Conservation (phyloP, 1,140 invertebrate species). For the Procambarus virginalis region DNA sequence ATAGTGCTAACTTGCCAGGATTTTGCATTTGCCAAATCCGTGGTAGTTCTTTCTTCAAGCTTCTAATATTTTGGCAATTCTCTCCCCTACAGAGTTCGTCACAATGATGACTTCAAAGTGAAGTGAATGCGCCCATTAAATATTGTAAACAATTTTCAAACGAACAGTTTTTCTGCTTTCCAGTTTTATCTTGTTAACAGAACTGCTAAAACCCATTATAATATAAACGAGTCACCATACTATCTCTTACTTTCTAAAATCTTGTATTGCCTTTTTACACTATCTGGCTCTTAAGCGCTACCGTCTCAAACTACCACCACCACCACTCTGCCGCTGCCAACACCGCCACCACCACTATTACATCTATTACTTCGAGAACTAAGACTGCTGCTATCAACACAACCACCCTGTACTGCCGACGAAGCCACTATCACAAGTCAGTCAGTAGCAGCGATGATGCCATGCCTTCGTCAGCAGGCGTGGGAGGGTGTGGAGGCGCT, state of each 20-base stretch:
- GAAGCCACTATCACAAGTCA: conserved; percentile 13
- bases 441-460: conserved; percentile 36
- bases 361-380: not conserved
- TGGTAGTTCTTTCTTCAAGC: not conserved
- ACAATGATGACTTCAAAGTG: conserved; percentile 72
- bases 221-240: conserved; percentile 54
- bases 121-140: conserved; percentile 67
- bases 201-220: conserved; percentile 62
- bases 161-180: conserved; percentile 67
- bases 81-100: conserved; percentile 71
- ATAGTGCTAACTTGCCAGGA: too few species aligned
- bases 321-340: conserved; percentile 37
- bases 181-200: conserved; percentile 66
- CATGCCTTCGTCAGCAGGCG: conserved; percentile 37
- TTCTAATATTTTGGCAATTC: conserved; percentile 1
- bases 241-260: conserved; percentile 63
- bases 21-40: too few species aligned
- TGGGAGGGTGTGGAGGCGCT: conserved; percentile 48
- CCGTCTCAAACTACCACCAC: conserved; percentile 37
- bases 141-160: conserved; percentile 66
- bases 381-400: not conserved
- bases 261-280: conserved; percentile 60
- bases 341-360: conserved; percentile 37
- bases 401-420: conserved; percentile 25
- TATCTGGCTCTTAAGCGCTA: conserved; percentile 61